Base-by-base conservation (phyloP, 2,797 vertebrate species). In the Myripristis murdjan region DNA sequence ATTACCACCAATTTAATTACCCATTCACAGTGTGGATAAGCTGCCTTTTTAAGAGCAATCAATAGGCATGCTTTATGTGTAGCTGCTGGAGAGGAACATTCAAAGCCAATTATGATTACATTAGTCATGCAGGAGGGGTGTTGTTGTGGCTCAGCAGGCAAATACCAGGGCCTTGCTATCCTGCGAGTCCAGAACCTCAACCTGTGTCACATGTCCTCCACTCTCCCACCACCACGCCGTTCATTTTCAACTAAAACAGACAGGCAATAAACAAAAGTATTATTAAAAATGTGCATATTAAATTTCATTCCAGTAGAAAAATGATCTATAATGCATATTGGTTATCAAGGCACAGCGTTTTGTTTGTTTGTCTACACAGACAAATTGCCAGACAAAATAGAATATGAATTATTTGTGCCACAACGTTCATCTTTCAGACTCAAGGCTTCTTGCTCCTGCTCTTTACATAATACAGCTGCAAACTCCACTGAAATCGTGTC, bases 1-100 rank as follows among this genome's bases (percentile, higher is more conserved):
- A 91, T 92, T 91, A 92, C 81, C 83, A 64, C 57, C 62, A 77
- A 86, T 89, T 89, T 84, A 92, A 93, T 92, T 90, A 89, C 60
- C 79, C 58, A 67, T 83, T 91, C 75, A 80, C 81, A 71, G 68
- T 37, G 56, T 37, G 73, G 74, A 82, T 82, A 65, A 70, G 70
- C 76, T 73, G n/a, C 70, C 65, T 75, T 74, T 83, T 72, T 74
- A 82, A 57, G 62, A 67, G 48, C 55, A 80, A 79, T 79, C 73
- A 78, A 79, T 88, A 63, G 54, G 66, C 53, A 49, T 47, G 41
- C 58, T 75, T 82, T 76, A 66, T 65, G 79, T 73, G 70, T 47
- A n/a, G 65, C 59, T 55, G 22, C 68, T 63, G 43, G 23, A 64
- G 51, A 75, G 44, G 52, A 67, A 75, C 66, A 61, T 60, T 70